Evolutionary conservation across 2,113 vertebrate species (phyloP).

Genomic region (Urocynchramus pylzowi): DNA sequence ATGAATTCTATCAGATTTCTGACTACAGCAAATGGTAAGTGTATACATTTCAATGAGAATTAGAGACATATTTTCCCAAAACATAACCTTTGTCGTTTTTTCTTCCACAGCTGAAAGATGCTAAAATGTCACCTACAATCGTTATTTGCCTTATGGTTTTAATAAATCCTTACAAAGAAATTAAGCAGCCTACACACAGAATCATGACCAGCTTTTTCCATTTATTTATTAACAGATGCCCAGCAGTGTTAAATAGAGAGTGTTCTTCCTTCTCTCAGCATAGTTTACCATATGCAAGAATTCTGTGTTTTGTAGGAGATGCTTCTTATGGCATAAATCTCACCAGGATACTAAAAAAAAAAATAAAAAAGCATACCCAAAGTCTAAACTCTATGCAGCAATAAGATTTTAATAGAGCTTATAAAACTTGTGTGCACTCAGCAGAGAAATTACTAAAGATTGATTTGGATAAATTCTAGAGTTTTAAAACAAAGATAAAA

Average conservation of each 20-base stretch:
- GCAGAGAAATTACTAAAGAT: neutral
- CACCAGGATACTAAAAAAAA: neutral
- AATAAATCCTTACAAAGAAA: conserved; percentile 26
- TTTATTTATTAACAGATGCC: conserved; percentile 24
- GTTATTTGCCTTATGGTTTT: conserved; percentile 3
- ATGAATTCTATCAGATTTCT: neutral
- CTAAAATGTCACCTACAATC: neutral
- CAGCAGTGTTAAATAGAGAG: neutral
- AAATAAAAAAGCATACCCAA: rapidly evolving
- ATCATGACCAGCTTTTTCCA: conserved; percentile 11
- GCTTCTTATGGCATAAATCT: neutral
- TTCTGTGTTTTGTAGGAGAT: neutral
- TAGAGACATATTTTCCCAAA: neutral
- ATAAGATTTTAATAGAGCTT: neutral
- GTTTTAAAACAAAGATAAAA: neutral
- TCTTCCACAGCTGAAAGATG: neutral
- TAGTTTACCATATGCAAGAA: neutral
- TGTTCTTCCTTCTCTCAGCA: neutral
- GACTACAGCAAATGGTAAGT: neutral
- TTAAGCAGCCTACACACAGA: conserved; percentile 27
- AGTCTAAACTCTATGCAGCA: neutral
- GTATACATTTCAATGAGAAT: neutral
- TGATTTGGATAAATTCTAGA: neutral
- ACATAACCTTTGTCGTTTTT: neutral
- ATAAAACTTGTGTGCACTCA: neutral